Conservation (phyloP, 1,140 invertebrate species). For the Drosophila nigrodunni region DNA sequence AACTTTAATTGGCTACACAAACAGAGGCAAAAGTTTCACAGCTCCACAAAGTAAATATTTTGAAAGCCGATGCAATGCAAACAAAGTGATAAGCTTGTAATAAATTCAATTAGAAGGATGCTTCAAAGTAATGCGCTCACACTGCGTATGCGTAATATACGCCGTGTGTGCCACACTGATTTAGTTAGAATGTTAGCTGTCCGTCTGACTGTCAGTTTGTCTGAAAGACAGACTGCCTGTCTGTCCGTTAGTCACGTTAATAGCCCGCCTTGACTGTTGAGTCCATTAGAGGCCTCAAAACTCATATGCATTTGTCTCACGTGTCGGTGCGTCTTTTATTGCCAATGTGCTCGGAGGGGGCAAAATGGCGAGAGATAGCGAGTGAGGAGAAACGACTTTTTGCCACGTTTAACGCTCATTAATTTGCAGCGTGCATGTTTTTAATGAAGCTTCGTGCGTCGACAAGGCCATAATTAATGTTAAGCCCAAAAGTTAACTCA, state of each 20-base stretch:
- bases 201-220: background rate
- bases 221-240: slow-evolving; percentile 17
- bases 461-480: slow-evolving; percentile 68
- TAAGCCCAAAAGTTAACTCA: slow-evolving; percentile 74
- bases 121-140: slow-evolving; percentile 38
- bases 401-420: slow-evolving; percentile 70
- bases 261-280: slow-evolving; percentile 39
- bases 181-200: slow-evolving; percentile 4
- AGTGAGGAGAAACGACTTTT: slow-evolving; percentile 8
- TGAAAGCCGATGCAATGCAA: slow-evolving; percentile 17
- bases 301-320: slow-evolving; percentile 79
- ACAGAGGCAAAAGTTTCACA: background rate
- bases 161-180: slow-evolving; percentile 26
- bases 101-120: slow-evolving; percentile 29
- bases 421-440: slow-evolving; percentile 77
- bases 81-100: slow-evolving; percentile 22
- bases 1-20: slow-evolving; percentile 57
- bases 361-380: background rate
- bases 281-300: slow-evolving; percentile 66
- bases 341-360: slow-evolving; percentile 42
- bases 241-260: slow-evolving; percentile 52
- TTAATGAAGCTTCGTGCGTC: slow-evolving; percentile 74
- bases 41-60: background rate
- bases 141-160: slow-evolving; percentile 27
- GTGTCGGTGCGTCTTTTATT: slow-evolving; percentile 70